Base-by-base conservation (phyloP, 2,797 vertebrate genomes). In the Sebastes iracundus region DNA sequence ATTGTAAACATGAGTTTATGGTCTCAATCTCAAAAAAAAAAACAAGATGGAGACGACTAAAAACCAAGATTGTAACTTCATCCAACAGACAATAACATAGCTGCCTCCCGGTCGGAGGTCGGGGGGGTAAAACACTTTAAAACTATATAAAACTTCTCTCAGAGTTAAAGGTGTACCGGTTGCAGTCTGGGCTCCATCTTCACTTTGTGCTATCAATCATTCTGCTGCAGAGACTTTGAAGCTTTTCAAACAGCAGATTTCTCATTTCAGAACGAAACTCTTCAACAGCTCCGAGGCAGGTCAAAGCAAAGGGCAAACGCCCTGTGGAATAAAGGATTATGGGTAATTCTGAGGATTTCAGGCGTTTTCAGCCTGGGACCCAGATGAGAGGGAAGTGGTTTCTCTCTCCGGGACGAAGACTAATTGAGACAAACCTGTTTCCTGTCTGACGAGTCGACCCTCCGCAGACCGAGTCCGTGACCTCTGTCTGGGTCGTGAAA, bases 311-410 rank as follows among this genome's bases (percentile, higher is more conserved):
- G 89, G 89, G 80, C 79, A 60, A 75, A 2, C 16, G 16, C 79
- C 78, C 7, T 0, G 6, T 16, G 79, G 69, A 90, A 30, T 74
- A 52, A 65, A 79, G 89, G 88, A 92, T 92, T 90, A 89, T 84
- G 81, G 89, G 81, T 92, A 87, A 91, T 87, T 81, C 83, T 4
- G 13, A 61, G 85, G 84, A 85, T 87, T 86, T 87, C 18, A 72
- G 16, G 23, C 58, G 1, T 27, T 49, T 69, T 28, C 2, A 23
- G 67, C 58, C 61, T 2, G 77, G 75, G 83, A 85, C 28, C 1
- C 23, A 82, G 72, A 87, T 88, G 60, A 90, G 90, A 84, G 70
- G 25, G 68, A 75, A 32, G 35, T 1, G 33, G 6, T 7, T 52
- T 77, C 32, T 72, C 83, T 85, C 87, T 22, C 35, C 11, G 77